Evolutionary conservation across 2,113 vertebrate genomes (phyloP).

Genomic region (Grus americana): DNA sequence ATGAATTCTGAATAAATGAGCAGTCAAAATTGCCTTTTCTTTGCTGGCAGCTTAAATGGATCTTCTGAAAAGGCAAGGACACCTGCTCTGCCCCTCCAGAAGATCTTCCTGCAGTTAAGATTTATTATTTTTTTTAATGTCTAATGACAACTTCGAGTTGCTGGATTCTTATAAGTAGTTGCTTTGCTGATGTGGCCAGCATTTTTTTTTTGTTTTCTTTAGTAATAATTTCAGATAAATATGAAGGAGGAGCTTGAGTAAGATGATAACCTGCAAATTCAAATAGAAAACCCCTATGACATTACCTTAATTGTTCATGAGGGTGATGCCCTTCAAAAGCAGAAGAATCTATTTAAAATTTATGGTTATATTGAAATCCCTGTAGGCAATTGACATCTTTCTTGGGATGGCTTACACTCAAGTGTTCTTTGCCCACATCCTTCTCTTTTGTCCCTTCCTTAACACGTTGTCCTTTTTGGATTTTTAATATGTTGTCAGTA

Average conservation of each 20-base stretch:
- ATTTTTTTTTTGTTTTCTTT: neutral
- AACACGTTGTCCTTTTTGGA: neutral
- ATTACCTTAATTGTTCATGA: neutral
- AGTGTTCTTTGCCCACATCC: neutral
- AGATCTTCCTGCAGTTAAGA: neutral
- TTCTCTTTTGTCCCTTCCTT: neutral
- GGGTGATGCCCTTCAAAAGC: neutral
- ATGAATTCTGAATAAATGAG: conserved; percentile 26
- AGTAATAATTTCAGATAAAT: neutral
- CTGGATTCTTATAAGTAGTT: neutral
- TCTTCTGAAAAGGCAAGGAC: neutral
- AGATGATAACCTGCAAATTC: neutral
- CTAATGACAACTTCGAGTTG: neutral
- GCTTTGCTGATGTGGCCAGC: neutral
- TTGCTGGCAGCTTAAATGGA: conserved; percentile 25
- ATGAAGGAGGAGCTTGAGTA: neutral
- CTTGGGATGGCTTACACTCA: neutral
- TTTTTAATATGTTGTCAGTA: neutral
- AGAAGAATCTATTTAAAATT: neutral
- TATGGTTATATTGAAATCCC: neutral
- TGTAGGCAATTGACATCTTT: neutral
- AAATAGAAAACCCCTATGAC: neutral
- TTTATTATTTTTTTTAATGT: neutral
- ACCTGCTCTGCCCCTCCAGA: neutral
- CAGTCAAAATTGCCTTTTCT: conserved; percentile 23